Evolutionary conservation across 2,888 invertebrate genomes (phyloP).

Genomic region (Encarsia formosa): DNA sequence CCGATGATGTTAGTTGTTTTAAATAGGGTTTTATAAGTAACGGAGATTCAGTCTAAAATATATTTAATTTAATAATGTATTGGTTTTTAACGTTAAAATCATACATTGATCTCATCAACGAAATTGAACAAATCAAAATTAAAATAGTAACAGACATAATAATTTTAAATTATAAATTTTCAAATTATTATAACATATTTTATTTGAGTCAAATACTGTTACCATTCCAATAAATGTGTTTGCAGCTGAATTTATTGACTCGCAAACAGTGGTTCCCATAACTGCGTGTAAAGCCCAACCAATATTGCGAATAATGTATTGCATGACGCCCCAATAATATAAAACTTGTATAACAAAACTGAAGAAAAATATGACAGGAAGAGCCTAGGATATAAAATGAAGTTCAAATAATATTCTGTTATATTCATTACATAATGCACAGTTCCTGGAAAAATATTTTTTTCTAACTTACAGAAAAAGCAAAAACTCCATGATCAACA

Average conservation of each 20-base stretch:
- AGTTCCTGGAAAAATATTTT: too few relatives aligned
- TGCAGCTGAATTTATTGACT: conserved; percentile 88
- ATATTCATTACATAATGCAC: conserved; percentile 24
- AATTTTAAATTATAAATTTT: too few relatives aligned
- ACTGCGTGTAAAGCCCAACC: conserved; percentile 71
- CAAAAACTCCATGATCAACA: conserved; percentile 66
- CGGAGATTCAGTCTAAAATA: conserved; percentile 79
- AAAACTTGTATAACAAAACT: conserved; percentile 85
- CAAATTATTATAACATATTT: too few relatives aligned
- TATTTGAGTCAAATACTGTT: too few relatives aligned
- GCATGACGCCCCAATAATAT: conserved; percentile 85
- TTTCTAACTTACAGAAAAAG: conserved; percentile 83
- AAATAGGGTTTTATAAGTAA: conserved; percentile 85
- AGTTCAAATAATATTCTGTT: not conserved
- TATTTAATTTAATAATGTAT: too few relatives aligned
- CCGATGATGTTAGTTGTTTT: conserved; percentile 79
- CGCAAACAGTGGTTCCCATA: conserved; percentile 87
- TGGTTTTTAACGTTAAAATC: too few relatives aligned
- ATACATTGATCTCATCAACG: too few relatives aligned
- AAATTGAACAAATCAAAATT: too few relatives aligned
- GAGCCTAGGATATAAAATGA: conserved; percentile 54
- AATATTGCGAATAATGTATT: conserved; percentile 75
- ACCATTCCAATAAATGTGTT: conserved; percentile 95
- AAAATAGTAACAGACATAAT: too few relatives aligned
- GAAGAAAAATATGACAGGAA: conserved; percentile 92